Percentiles rank a stretch among this genome's conserved stretches.
Conservation (phyloP, 2,888 invertebrate species). For the Chouioia cunea region DNA sequence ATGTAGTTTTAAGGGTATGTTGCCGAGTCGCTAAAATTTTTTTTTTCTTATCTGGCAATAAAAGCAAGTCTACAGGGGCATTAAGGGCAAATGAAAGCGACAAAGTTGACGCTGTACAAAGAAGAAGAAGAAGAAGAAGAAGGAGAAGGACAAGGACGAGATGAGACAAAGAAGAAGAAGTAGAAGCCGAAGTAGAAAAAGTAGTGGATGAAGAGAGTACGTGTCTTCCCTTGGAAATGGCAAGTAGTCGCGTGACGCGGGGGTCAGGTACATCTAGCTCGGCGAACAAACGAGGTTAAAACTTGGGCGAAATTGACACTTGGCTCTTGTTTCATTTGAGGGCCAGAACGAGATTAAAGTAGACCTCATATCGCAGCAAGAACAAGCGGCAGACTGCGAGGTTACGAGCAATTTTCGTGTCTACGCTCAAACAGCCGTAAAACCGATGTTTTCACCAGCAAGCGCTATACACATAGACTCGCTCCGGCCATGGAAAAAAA, state of each 20-base stretch:
- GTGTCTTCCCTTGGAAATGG: slow-evolving; percentile 8
- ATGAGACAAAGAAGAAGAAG: not conserved
- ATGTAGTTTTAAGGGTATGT: too few relatives aligned
- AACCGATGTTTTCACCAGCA: slow-evolving; percentile 10
- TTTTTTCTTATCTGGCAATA: too few relatives aligned
- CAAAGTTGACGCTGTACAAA: not conserved
- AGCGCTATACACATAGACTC: not conserved
- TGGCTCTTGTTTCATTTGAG: slow-evolving; percentile 33
- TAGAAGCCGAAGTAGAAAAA: not conserved
- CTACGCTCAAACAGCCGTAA: slow-evolving; percentile 29
- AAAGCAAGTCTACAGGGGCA: too few relatives aligned
- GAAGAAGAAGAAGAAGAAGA: not conserved
- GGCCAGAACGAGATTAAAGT: slow-evolving; percentile 30
- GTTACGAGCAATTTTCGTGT: slow-evolving; percentile 42
- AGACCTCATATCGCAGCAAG: slow-evolving; percentile 22
- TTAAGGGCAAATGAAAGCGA: too few relatives aligned
- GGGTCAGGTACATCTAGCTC: not conserved
- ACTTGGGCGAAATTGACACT: slow-evolving; percentile 29
- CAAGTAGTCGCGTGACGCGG: not conserved
- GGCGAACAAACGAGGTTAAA: slow-evolving; percentile 21
- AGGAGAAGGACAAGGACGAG: too few relatives aligned
- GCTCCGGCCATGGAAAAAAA: not conserved
- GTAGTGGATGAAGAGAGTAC: slow-evolving; percentile 3
- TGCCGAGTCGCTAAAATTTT: too few relatives aligned
- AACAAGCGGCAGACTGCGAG: not conserved